phyloP scores from a whole-genome alignment of 2,888 invertebrate genomes.

The Aromia moschata region DNA sequence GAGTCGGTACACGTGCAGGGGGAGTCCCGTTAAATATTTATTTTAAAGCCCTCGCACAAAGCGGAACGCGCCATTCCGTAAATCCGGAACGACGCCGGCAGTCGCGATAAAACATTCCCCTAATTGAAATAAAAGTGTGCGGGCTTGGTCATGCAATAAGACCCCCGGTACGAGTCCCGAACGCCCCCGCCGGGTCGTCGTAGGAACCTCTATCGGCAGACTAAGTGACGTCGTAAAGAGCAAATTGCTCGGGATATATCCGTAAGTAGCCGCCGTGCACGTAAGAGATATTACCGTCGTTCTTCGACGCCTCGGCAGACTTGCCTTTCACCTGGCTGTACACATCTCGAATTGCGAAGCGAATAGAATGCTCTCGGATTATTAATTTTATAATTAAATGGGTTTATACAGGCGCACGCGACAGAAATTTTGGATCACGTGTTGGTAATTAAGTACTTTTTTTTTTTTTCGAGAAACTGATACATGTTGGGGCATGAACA shows the following conservation, averaged over 20 bases:
- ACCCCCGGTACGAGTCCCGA: constrained; percentile 7
- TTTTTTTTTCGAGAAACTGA: no score
- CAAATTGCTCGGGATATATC: constrained; percentile 60
- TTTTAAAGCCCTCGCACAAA: constrained; percentile 6
- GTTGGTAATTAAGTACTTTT: no score
- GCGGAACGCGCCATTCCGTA: constrained; percentile 21
- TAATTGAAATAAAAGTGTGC: constrained; percentile 43
- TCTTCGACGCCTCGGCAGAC: constrained; percentile 42
- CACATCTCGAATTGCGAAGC: constrained; percentile 19
- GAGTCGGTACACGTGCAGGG: not conserved
- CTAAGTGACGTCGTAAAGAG: constrained; percentile 58
- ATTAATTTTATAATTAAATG: constrained; percentile 35
- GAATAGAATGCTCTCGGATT: constrained; percentile 26
- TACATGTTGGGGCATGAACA: no score
- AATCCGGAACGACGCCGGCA: constrained; percentile 32
- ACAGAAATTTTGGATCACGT: no score
- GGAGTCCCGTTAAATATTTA: constrained; percentile 10
- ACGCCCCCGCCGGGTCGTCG: constrained; percentile 6
- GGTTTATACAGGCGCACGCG: no score
- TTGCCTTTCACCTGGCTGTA: constrained; percentile 14
- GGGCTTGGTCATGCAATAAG: constrained; percentile 26
- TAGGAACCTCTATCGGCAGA: constrained; percentile 39
- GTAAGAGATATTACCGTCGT: constrained; percentile 56
- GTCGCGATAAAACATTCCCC: constrained; percentile 34
- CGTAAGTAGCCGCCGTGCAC: constrained; percentile 54